Evolutionary conservation across 1,140 invertebrate genomes (phyloP), one percentile per base, ranked within the genome.

Genomic region (Drosophila pachea): DNA sequence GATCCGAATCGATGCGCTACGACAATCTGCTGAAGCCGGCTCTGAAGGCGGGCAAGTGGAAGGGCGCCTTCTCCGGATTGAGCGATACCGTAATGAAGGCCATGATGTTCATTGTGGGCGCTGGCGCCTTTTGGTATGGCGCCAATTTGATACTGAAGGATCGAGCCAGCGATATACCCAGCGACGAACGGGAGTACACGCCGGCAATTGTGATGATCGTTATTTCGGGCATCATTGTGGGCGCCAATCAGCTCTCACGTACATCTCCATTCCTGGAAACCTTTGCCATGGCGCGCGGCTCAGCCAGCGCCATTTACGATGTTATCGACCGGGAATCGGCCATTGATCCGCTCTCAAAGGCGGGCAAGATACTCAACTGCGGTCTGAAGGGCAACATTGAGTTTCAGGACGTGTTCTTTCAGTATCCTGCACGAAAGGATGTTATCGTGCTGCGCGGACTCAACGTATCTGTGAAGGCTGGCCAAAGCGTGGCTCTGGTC

Each of bases 91-190:
- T 95, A 32, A 93, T 95, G 90, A 96, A 95, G 92, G 92, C 96
- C 66, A 93, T 96, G 60, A 94, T 96, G 49, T 97, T 95, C 76
- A 89, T 92, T n/a, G 93, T 93, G 7, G 96, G 96, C 77, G 93
- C 94, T 0, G 86, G 96, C 0, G 93, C 95, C 0, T 97, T 97
- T 88, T 97, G 95, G 94, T 96, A 96, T 88, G 96, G 95, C 0
- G 93, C 94, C 0, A 91, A 92, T 45, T 89, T 96, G 16, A 93
- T 96, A 42, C 78, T 94, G 54, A 91, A 92, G 16, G 83, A 89
- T 63, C 78, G 88, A 3, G 47, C 71, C 31, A 74, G 68, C 31
- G 68, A 68, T n/a, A 59, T 87, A 5, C 48, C 68, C 5, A 48
- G 58, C 3, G 62, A 91, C 0, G 73, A 81, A 9, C 91, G 92